These are phyloP conservation scores for Penaeus indicus DNA, from an alignment of 1,140 invertebrate species.

Conservation along the genomic window DNA sequence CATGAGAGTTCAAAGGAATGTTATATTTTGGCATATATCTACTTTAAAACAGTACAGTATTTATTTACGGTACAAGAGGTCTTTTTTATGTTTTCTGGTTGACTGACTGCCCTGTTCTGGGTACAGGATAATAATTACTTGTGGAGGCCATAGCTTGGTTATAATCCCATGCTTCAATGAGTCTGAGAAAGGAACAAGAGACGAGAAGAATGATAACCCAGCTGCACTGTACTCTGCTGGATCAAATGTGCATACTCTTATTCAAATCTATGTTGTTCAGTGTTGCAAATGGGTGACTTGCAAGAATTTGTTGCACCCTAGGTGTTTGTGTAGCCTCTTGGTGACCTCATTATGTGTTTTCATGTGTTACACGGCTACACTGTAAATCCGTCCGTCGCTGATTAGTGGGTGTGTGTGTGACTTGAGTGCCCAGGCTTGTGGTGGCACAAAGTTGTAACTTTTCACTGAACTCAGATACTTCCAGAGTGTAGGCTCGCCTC, in stretches of 20 bases:
- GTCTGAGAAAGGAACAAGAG: no score
- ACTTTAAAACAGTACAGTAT: conserved; percentile 38
- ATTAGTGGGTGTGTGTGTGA: conserved; percentile 47
- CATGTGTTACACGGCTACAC: conserved; percentile 55
- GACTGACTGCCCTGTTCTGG: no score
- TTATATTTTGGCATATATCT: conserved; percentile 37
- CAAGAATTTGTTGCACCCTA: conserved; percentile 9
- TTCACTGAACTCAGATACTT: no score
- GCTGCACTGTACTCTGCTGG: conserved; percentile 27
- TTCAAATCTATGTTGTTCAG: conserved; percentile 42
- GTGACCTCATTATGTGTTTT: conserved; percentile 41
- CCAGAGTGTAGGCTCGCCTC: no score
- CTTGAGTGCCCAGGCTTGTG: conserved; percentile 32
- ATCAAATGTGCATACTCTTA: conserved; percentile 29
- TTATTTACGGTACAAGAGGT: conserved; percentile 1
- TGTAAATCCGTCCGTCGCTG: conserved; percentile 60
- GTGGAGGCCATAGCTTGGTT: no score
- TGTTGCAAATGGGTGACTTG: conserved; percentile 36
- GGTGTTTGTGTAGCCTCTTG: conserved; percentile 47
- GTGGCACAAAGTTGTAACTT: conserved; percentile 1
- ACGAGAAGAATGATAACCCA: no score
- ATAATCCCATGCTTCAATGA: no score
- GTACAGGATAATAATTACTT: no score
- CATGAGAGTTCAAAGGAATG: conserved; percentile 45
- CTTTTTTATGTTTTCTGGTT: conserved; percentile 12